Evolutionary conservation across 2,888 invertebrate species (phyloP).

Genomic region (Phyllotreta cruciferae): DNA sequence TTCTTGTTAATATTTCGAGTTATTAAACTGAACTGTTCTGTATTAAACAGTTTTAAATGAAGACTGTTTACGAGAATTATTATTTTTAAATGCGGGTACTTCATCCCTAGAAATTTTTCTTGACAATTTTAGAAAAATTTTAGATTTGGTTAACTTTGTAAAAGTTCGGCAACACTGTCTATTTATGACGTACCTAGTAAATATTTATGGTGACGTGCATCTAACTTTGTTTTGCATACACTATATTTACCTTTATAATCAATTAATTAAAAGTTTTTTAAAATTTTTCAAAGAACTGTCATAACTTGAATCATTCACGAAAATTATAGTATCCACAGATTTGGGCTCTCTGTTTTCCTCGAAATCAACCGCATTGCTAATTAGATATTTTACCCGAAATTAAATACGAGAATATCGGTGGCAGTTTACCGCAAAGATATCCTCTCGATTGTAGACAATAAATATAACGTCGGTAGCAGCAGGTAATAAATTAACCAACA

Average conservation of each 20-base stretch:
- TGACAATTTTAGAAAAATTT: too few relatives aligned
- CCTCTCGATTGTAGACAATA: neutral
- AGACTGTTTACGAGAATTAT: too few relatives aligned
- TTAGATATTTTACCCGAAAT: conserved; percentile 28
- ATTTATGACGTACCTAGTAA: too few relatives aligned
- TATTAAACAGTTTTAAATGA: too few relatives aligned
- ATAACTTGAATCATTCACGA: neutral
- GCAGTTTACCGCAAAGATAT: conserved; percentile 26
- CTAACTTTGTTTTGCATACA: too few relatives aligned
- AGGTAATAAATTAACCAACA: conserved; percentile 24
- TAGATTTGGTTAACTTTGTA: too few relatives aligned
- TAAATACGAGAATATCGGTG: conserved; percentile 27
- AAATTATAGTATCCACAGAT: conserved; percentile 4
- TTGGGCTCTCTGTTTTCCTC: conserved; percentile 7
- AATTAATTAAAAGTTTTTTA: neutral
- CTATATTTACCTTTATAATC: neutral
- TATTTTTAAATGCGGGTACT: too few relatives aligned
- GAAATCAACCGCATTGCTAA: conserved; percentile 29
- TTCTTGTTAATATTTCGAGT: too few relatives aligned
- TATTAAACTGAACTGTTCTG: too few relatives aligned
- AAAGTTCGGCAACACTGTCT: too few relatives aligned
- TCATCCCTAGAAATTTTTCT: too few relatives aligned
- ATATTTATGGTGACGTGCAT: too few relatives aligned
- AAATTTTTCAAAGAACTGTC: neutral
- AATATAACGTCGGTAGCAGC: conserved; percentile 24